phyloP scores from a whole-genome alignment of 2,113 vertebrate species.

The Mustela lutreola region DNA sequence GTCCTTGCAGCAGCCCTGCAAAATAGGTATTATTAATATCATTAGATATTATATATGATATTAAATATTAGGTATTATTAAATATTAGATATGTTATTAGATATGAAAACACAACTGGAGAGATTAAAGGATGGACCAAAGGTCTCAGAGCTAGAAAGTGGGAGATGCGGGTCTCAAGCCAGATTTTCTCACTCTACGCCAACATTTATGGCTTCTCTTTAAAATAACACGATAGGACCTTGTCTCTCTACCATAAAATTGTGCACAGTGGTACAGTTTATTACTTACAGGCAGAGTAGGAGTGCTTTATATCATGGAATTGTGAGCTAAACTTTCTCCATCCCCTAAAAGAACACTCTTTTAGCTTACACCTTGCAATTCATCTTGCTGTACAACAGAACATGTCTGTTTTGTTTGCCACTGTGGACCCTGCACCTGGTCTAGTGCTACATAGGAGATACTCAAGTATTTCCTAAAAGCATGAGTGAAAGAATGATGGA shows the following conservation, averaged over 20 bases:
- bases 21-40: background rate
- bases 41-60: no score
- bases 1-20: background rate
- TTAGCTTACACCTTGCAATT: no score
- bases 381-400: background rate
- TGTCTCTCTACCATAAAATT: background rate
- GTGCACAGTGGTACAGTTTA: background rate
- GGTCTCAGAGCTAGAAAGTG: background rate
- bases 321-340: background rate
- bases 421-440: accelerated
- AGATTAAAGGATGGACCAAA: background rate
- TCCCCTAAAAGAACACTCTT: background rate
- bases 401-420: background rate
- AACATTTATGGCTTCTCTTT: no score
- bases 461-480: background rate
- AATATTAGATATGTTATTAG: background rate
- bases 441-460: accelerated
- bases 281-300: background rate
- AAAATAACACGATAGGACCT: background rate
- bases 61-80: no score
- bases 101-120: background rate
- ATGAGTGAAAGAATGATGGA: background rate
- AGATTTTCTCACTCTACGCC: background rate
- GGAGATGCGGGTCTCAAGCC: no score
- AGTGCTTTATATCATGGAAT: background rate